A percentile compares a stretch with the other conserved stretches of the same genome.
Conservation (phyloP, 2,888 invertebrate genomes). For the Gibbula magus region DNA sequence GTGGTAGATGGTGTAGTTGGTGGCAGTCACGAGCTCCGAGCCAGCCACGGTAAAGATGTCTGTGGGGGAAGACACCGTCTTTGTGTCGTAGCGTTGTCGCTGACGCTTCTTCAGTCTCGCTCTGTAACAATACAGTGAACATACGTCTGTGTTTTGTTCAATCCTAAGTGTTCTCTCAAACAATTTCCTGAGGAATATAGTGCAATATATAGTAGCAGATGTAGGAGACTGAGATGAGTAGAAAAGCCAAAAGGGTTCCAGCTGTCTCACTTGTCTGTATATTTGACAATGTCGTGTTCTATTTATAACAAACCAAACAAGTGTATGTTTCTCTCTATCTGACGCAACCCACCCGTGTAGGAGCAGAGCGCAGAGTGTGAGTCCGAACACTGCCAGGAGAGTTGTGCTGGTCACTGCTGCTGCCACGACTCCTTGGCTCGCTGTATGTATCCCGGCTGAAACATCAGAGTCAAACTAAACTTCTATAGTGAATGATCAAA, state of each 20-base stretch:
- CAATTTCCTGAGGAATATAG: too few relatives aligned
- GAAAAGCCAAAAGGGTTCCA: too few relatives aligned
- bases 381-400: background rate
- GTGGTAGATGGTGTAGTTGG: background rate
- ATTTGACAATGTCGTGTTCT: too few relatives aligned
- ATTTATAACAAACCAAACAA: too few relatives aligned
- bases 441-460: background rate
- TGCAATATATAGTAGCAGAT: too few relatives aligned
- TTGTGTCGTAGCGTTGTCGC: background rate
- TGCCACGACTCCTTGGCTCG: background rate
- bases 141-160: too few relatives aligned
- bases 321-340: too few relatives aligned
- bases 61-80: background rate
- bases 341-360: background rate
- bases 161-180: too few relatives aligned
- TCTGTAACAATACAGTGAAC: background rate
- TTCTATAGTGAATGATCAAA: too few relatives aligned
- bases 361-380: background rate
- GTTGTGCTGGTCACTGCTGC: background rate
- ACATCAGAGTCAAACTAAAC: background rate
- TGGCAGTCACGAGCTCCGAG: background rate
- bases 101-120: background rate
- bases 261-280: too few relatives aligned
- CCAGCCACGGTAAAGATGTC: background rate
- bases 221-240: too few relatives aligned